Conservation (phyloP, 2,888 invertebrate species). For the Oegoconia quadripuncta region DNA sequence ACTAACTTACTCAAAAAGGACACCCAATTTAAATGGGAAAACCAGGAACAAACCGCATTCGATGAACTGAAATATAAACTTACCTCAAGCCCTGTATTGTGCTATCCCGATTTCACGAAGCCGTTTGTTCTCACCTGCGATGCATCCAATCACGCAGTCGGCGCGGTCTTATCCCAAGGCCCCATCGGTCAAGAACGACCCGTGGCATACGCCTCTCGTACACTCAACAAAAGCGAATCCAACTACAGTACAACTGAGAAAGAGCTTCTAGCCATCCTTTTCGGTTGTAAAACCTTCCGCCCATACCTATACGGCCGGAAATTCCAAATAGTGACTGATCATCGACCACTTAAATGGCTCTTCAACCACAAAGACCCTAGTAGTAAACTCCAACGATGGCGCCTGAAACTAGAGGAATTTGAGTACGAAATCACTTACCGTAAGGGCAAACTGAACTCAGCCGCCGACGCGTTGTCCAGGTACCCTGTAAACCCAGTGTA, state of each 20-base stretch:
- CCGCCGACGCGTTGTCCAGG: neutral
- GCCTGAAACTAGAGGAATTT: constrained; percentile 4
- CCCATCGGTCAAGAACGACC: neutral
- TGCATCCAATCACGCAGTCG: constrained; percentile 2
- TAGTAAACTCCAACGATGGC: neutral
- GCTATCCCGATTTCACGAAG: constrained; percentile 10
- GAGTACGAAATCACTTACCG: neutral
- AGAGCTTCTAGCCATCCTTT: constrained; percentile 16
- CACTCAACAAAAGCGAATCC: constrained; percentile 10
- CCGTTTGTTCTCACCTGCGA: constrained; percentile 2
- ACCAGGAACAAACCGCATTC: constrained; percentile 9
- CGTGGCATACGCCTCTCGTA: constrained; percentile 2
- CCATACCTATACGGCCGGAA: constrained; percentile 12
- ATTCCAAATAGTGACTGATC: constrained; percentile 4
- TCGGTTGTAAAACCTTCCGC: constrained; percentile 12
- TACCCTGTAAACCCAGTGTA: constrained; percentile 5
- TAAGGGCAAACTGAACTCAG: neutral
- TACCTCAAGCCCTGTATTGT: constrained; percentile 4
- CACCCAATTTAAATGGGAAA: constrained; percentile 8
- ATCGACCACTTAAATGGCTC: neutral
- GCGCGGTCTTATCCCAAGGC: constrained; percentile 9
- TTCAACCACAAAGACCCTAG: constrained; percentile 1
- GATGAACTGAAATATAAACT: constrained; percentile 10
- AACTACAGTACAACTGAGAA: constrained; percentile 17
- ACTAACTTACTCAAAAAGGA: constrained; percentile 10